A percentile compares a stretch with the other conserved stretches of the same genome.
phyloP scores from a whole-genome alignment of 2,113 vertebrate species.

The Epinephelus moara region DNA sequence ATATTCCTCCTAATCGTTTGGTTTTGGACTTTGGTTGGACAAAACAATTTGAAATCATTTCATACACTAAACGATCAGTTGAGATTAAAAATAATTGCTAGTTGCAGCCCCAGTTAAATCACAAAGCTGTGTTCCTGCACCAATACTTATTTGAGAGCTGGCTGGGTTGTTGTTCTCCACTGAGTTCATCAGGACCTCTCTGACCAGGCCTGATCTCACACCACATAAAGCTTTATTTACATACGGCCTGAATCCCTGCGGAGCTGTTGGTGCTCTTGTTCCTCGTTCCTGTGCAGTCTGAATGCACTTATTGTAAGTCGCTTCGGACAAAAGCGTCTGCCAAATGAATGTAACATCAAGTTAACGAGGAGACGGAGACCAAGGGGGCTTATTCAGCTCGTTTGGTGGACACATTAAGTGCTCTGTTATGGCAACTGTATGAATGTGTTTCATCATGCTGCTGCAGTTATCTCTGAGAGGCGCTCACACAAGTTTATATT shows the following conservation, averaged over 20 bases:
- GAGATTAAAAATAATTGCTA: background rate
- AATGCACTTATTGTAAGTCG: background rate
- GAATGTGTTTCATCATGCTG: slow-evolving; percentile 29
- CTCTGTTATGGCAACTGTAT: slow-evolving; percentile 56
- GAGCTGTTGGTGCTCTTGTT: background rate
- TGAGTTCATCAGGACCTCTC: background rate
- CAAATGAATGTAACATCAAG: background rate
- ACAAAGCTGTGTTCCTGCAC: background rate
- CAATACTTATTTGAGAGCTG: no score
- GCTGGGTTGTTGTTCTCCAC: background rate
- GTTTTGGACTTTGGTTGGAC: background rate
- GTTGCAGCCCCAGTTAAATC: background rate
- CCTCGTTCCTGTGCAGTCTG: background rate
- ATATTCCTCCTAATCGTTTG: background rate
- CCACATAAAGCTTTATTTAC: slow-evolving; percentile 41
- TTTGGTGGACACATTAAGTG: slow-evolving; percentile 47
- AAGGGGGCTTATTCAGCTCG: slow-evolving; percentile 12
- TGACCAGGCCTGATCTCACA: slow-evolving; percentile 2
- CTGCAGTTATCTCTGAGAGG: background rate
- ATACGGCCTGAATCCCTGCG: background rate
- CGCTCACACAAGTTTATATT: background rate
- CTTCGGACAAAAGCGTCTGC: slow-evolving; percentile 11
- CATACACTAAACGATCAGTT: background rate
- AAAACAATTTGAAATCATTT: background rate
- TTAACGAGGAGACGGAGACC: background rate